These are phyloP conservation scores for Vespertilio murinus DNA, from an alignment of 2,797 vertebrate genomes.

Conservation along the genomic window DNA sequence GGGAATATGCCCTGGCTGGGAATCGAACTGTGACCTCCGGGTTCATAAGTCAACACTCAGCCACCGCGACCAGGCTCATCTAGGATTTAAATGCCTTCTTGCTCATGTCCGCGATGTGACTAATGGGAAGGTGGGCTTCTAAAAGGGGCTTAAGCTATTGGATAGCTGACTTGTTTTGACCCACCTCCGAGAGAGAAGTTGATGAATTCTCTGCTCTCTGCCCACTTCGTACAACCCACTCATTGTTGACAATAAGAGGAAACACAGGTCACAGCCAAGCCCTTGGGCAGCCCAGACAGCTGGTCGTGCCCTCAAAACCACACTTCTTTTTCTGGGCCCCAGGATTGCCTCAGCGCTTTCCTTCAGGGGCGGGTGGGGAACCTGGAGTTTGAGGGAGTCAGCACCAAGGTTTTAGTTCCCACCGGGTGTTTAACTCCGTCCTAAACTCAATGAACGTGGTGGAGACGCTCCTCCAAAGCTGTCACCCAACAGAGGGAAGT, in stretches of 20 bases:
- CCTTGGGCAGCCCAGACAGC: neutral
- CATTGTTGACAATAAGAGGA: neutral
- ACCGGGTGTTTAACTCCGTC: neutral
- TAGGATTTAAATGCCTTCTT: neutral
- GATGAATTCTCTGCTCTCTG: neutral
- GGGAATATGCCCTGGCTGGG: no score
- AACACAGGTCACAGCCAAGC: neutral
- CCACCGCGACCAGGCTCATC: neutral
- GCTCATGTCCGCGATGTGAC: neutral
- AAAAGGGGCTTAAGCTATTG: neutral
- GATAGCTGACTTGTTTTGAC: neutral
- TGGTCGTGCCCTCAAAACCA: neutral
- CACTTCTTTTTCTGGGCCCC: neutral
- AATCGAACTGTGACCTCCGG: no score
- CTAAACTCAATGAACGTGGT: neutral
- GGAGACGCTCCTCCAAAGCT: neutral
- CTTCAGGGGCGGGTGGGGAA: neutral
- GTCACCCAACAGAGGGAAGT: neutral
- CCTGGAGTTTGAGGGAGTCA: neutral
- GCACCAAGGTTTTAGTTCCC: neutral
- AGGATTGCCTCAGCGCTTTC: accelerated
- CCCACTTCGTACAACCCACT: neutral
- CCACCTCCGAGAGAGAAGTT: neutral
- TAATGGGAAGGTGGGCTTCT: neutral
- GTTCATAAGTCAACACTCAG: no score